Base-by-base conservation (phyloP, 2,888 invertebrate genomes). In the Pseudolycoriella hygida region DNA sequence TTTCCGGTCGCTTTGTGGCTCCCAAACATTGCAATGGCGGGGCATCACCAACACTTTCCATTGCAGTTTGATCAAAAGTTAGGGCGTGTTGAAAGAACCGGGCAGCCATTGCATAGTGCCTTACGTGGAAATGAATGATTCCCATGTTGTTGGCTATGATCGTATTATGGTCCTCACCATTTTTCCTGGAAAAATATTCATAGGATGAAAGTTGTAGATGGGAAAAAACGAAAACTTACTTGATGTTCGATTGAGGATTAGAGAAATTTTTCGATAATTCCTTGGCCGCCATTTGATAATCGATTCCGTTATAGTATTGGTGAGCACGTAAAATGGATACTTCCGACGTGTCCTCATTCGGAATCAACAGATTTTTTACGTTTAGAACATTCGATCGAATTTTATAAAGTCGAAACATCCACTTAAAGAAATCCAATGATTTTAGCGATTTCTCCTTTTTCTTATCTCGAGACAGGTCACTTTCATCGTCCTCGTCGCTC, bases 91-190 rank as follows among this genome's bases (percentile, higher is more conserved):
- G 66, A 46, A 66, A 66, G 51, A 66, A 66, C 42, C 60, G 58
- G 0, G 59, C 61, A 0, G 66, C 66, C 18, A 66, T 60, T 1
- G 66, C 67, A 53, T 65, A 66, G 43, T 66, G 64, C 1, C 64
- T 59, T 10, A 66, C 66, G 10, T 61, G 56, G 34, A 66, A 53
- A 48, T 66, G 66, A 12, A 66, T 66, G 3, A 66, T 58, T 2
- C 67, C 66, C 66, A 66, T 66, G 44, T 66, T 66, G 50, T 66
- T 66, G 17, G 67, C 66, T 14, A 66, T 57, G 40, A 59, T 60
- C 2, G 63, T 57, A 47, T 62, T 60, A 19, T 63, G 50, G 51
- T 62, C 59, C 25, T 62, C 56, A n/a, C 56, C 59, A 43, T 59
- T 56, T 3, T 48, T 49, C 18, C 53, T 55, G n/a, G n/a, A n/a